These are phyloP conservation scores for Xestia rhomboidea DNA, from an alignment of 2,888 invertebrate species.

Conservation along the genomic window DNA sequence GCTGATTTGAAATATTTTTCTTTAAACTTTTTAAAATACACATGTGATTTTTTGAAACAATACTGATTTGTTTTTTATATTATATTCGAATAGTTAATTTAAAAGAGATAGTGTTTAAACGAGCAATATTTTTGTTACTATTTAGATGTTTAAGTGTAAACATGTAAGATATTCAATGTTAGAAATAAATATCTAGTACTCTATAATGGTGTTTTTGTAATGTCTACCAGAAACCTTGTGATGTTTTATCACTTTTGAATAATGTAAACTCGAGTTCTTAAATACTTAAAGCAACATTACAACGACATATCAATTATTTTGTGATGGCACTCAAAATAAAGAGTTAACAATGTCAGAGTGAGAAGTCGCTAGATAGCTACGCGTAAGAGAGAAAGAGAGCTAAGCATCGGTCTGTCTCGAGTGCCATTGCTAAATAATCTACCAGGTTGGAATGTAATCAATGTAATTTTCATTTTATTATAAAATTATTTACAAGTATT, in stretches of 20 bases:
- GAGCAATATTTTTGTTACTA: conserved; percentile 89
- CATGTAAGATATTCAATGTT: conserved; percentile 85
- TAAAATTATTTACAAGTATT: background rate
- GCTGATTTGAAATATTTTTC: conserved; percentile 54
- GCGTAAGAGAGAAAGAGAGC: background rate
- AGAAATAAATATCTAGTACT: conserved; percentile 86
- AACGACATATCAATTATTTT: conserved; percentile 7
- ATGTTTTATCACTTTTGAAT: conserved; percentile 20
- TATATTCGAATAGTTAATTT: conserved; percentile 64
- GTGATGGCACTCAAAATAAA: background rate
- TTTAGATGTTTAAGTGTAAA: conserved; percentile 79
- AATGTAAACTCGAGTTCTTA: conserved; percentile 26
- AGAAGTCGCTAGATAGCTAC: conserved; percentile 4
- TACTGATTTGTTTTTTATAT: conserved; percentile 58
- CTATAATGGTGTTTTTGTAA: conserved; percentile 75
- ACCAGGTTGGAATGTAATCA: background rate
- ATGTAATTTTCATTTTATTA: background rate
- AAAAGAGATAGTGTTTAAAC: conserved; percentile 74
- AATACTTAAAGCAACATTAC: conserved; percentile 8
- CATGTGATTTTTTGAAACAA: conserved; percentile 59
- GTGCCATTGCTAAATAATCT: conserved; percentile 25
- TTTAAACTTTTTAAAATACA: conserved; percentile 47
- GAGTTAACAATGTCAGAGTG: background rate
- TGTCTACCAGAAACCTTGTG: conserved; percentile 53
- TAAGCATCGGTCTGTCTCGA: background rate